These are phyloP conservation scores for Stichodactyla mertensii DNA, from an alignment of 64 coral and sea anemone species.

Conservation along the genomic window DNA sequence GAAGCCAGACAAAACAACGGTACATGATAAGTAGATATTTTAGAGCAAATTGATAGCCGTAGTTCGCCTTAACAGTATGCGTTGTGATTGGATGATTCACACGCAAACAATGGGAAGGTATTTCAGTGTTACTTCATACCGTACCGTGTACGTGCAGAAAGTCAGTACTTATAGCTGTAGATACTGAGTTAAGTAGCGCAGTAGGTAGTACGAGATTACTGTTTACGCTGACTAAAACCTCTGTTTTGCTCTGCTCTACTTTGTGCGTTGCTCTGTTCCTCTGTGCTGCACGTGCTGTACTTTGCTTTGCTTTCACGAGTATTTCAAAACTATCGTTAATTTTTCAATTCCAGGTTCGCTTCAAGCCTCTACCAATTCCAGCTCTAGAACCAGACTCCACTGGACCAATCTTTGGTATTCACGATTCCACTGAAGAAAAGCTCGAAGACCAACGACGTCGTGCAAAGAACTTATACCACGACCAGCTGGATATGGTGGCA, in stretches of 20 bases:
- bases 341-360: conserved; percentile 51
- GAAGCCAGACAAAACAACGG: neutral
- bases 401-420: conserved; percentile 84
- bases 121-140: too few relatives aligned
- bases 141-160: too few relatives aligned
- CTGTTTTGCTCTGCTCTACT: too few relatives aligned
- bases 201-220: too few relatives aligned
- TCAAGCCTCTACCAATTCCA: conserved; percentile 89
- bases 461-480: conserved; percentile 78
- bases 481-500: conserved; percentile 94
- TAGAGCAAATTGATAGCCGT: neutral
- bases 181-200: too few relatives aligned
- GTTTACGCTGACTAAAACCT: too few relatives aligned
- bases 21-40: neutral
- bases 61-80: too few relatives aligned
- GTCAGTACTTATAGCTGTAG: too few relatives aligned
- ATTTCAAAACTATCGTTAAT: neutral
- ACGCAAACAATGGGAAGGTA: too few relatives aligned
- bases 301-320: neutral
- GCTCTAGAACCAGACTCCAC: conserved; percentile 84
- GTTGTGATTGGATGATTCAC: too few relatives aligned
- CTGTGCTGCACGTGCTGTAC: neutral
- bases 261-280: too few relatives aligned
- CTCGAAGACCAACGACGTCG: conserved; percentile 63
- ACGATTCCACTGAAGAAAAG: conserved; percentile 88